A percentile compares a stretch with the other conserved stretches of the same genome.
These are phyloP conservation scores for Scaptomyza pallida DNA, from an alignment of 1,140 invertebrate genomes.

Conservation along the genomic window DNA sequence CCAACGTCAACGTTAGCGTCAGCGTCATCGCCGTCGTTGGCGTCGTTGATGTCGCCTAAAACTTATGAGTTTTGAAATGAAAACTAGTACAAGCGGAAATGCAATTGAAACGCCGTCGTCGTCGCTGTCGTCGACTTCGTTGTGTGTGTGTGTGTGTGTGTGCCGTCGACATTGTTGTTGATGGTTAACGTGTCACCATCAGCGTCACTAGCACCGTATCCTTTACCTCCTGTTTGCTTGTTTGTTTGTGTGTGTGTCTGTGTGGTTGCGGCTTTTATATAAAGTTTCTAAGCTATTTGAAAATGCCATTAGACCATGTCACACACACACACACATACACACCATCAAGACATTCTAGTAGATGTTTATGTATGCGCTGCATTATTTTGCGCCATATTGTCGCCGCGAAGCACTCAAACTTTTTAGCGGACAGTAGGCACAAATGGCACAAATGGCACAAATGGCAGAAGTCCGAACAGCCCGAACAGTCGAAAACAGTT, in stretches of 20 bases:
- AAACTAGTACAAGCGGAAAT: conserved; percentile 82
- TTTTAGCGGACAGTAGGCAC: conserved; percentile 66
- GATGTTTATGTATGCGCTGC: conserved; percentile 76
- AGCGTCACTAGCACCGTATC: conserved; percentile 6
- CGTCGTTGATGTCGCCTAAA: conserved; percentile 65
- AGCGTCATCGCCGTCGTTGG: conserved; percentile 22
- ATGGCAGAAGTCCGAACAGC: no score
- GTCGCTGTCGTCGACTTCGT: no score
- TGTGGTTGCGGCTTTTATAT: conserved; percentile 52
- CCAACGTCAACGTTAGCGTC: conserved; percentile 12
- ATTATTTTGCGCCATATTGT: conserved; percentile 80
- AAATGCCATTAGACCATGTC: conserved; percentile 78
- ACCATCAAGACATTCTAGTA: conserved; percentile 31
- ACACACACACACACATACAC: conserved; percentile 41
- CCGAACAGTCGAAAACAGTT: conserved; percentile 11
- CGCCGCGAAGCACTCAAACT: conserved; percentile 47
- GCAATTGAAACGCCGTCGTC: conserved; percentile 79
- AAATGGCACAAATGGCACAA: conserved; percentile 22
- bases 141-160: conserved; percentile 23
- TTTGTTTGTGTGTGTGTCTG: conserved; percentile 27
- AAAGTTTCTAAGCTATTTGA: conserved; percentile 77
- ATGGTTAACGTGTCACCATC: conserved; percentile 46
- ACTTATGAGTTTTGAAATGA: conserved; percentile 83
- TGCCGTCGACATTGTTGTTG: conserved; percentile 44
- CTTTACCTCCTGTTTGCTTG: conserved; percentile 3